A percentile compares a stretch with the other conserved stretches of the same genome.
phyloP scores from a whole-genome alignment of 1,140 invertebrate species.

The Macrobrachium rosenbergii region DNA sequence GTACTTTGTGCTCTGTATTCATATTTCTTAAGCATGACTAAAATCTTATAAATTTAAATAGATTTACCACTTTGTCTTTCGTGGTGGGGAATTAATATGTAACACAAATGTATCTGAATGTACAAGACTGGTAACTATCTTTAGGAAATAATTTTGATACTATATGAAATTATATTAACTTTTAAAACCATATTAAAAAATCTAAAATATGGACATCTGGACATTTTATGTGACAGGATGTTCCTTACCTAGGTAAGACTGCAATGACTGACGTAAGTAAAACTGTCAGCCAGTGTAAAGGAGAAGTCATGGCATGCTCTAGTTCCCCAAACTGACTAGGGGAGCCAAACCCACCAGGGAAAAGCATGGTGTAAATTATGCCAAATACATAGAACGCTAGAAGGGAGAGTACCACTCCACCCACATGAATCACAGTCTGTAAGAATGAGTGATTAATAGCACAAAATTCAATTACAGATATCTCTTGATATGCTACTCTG shows the following conservation, averaged over 20 bases:
- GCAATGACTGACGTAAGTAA: slow-evolving; percentile 82
- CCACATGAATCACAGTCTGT: slow-evolving; percentile 88
- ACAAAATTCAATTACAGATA: no score
- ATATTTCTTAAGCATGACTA: no score
- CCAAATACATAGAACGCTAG: slow-evolving; percentile 87
- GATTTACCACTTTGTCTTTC: no score
- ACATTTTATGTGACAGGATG: neutral
- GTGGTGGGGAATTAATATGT: no score
- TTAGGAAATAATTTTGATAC: no score
- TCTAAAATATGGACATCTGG: neutral
- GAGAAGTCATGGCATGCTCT: slow-evolving; percentile 80
- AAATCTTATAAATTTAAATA: no score
- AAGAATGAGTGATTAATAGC: slow-evolving; percentile 67
- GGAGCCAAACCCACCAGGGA: slow-evolving; percentile 83
- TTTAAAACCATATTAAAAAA: neutral
- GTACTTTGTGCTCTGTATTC: no score
- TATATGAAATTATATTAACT: neutral
- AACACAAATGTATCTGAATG: no score
- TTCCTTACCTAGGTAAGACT: slow-evolving; percentile 84
- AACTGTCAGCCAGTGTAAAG: slow-evolving; percentile 85
- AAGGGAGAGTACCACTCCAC: slow-evolving; percentile 83
- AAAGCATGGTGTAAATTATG: slow-evolving; percentile 85
- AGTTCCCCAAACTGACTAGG: slow-evolving; percentile 90
- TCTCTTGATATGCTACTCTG: no score
- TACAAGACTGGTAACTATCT: no score